Evolutionary conservation across 2,113 vertebrate species (phyloP).

Genomic region (Pandion haliaetus): DNA sequence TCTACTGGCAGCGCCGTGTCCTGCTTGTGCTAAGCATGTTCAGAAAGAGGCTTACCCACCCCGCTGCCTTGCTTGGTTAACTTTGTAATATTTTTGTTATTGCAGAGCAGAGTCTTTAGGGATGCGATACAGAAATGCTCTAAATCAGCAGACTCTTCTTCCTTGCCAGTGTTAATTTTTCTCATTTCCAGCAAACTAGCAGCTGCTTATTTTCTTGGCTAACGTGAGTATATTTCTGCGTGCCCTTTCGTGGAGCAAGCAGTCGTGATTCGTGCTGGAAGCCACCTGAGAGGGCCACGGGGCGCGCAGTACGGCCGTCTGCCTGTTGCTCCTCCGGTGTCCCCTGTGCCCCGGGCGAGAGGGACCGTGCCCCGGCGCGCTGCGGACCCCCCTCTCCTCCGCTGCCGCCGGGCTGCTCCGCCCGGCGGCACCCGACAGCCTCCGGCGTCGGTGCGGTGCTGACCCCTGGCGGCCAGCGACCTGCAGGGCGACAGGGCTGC

Average conservation of each 20-base stretch:
- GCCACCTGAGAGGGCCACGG: not conserved
- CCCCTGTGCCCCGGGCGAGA: not conserved
- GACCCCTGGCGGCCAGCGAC: conserved; percentile 6
- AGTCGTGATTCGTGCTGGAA: not conserved
- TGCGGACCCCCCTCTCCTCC: not conserved
- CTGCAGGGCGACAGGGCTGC: not conserved
- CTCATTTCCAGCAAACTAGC: not conserved
- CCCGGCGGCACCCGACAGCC: not conserved
- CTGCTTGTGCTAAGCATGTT: accelerated
- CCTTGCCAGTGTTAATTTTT: not conserved
- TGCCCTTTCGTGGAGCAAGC: not conserved
- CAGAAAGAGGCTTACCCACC: not conserved
- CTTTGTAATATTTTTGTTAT: accelerated
- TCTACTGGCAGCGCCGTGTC: accelerated
- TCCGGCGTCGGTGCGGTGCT: not conserved
- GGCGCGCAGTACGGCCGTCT: not conserved
- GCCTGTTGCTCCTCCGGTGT: accelerated
- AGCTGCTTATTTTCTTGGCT: not conserved
- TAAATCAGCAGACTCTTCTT: not conserved
- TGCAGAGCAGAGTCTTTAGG: not conserved
- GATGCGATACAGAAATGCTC: not conserved
- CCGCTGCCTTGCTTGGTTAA: accelerated
- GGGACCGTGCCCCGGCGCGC: not conserved
- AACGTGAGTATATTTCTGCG: no score
- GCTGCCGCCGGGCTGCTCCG: no score